Evolutionary conservation across 2,797 vertebrate species (phyloP), one percentile per base, ranked within the genome.

Genomic region (Leptodactylus fallax): DNA sequence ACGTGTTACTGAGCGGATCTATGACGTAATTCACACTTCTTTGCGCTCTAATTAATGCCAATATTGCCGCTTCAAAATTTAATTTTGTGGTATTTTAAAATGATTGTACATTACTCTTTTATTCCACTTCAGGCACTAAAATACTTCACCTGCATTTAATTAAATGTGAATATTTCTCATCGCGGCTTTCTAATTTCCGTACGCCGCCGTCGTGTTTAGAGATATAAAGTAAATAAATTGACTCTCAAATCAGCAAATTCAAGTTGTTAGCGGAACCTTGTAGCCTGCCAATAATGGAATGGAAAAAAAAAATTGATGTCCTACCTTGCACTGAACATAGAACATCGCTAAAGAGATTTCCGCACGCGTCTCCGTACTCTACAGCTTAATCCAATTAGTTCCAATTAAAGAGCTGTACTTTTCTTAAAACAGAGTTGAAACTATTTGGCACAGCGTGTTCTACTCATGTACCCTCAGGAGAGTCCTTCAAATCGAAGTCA

Each of bases 331-430:
- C 55, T 61, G 51, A 71, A 71, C 63, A 53, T 21, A 27, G 65
- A n/a, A 87, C 58, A 76, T 61, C 53, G 27, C 65, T 47, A 49
- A 80, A 81, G 81, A 81, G 63, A 86, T 86, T 80, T 86, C 77
- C 17, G 3, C 23, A 36, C n/a, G 1, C 36, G 1, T 8, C 79
- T 81, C 65, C 69, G 21, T 77, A 76, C 71, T 74, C 27, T 58
- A 21, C 81, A 67, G 86, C 53, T 83, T 79, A 88, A 88, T 84
- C 81, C 81, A 88, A 79, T 88, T 84, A 88, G 87, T 85, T 77
- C 69, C 78, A 85, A 81, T 85, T 88, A 88, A 78, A 85, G 51
- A 55, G 23, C 55, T 85, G 55, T 65, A 71, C 83, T 80, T 88
- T 80, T 65, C 60, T 45, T 16, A 81, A 87, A 83, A 16, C 27